phyloP scores from a whole-genome alignment of 1,140 invertebrate species.

The Neodiprion virginianus region DNA sequence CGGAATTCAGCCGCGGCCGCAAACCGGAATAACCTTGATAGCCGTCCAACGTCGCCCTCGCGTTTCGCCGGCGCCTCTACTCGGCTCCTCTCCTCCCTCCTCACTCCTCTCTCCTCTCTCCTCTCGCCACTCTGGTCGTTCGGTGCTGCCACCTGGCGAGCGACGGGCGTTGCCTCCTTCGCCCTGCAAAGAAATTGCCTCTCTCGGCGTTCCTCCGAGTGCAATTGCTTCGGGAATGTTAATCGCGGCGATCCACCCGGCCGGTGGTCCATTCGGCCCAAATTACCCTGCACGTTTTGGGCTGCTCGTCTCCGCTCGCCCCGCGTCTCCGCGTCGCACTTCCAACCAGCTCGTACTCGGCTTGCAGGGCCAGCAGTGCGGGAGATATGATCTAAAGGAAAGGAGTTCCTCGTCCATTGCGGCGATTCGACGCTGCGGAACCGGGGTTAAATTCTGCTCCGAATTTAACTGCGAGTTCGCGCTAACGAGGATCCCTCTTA shows the following conservation, averaged over 20 bases:
- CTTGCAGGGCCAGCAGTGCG: too few relatives aligned
- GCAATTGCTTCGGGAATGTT: constrained; percentile 55
- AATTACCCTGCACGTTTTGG: constrained; percentile 39
- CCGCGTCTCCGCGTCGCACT: constrained; percentile 13
- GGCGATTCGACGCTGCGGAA: background rate
- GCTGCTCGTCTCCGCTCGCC: constrained; percentile 24
- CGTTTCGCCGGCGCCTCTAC: background rate
- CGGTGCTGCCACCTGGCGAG: constrained; percentile 43
- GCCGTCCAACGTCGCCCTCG: background rate
- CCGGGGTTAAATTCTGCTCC: too few relatives aligned
- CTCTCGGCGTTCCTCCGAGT: constrained; percentile 33
- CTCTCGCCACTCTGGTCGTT: constrained; percentile 16
- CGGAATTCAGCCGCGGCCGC: background rate
- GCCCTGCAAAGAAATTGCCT: constrained; percentile 46
- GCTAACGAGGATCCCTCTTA: constrained; percentile 60
- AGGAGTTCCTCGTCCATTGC: background rate
- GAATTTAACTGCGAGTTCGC: constrained; percentile 26
- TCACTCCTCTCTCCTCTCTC: background rate
- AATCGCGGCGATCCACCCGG: constrained; percentile 39
- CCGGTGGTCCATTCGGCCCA: constrained; percentile 44
- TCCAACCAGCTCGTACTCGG: too few relatives aligned
- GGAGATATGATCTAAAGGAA: background rate
- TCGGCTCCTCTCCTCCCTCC: background rate
- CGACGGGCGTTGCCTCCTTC: constrained; percentile 11
- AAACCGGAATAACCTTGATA: background rate